Conservation (phyloP, 2,113 vertebrate genomes). For the Python bivittatus region DNA sequence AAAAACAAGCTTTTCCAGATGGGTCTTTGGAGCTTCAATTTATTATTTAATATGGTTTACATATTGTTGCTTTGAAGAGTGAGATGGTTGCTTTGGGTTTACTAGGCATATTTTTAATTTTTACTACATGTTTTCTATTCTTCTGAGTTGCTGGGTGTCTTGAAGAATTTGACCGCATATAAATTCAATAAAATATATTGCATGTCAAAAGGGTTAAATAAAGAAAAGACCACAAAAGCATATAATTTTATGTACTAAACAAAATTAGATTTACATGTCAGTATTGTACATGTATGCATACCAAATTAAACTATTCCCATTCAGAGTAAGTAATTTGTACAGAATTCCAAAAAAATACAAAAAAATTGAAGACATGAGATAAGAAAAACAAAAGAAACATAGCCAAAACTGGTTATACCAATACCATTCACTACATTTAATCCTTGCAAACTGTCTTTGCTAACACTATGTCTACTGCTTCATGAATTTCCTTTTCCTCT, state of each 20-base stretch:
- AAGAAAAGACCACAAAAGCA: background rate
- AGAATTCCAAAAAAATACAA: background rate
- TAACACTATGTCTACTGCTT: background rate
- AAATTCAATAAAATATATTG: background rate
- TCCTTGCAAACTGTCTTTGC: background rate
- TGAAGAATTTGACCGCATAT: background rate
- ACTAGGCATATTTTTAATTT: background rate
- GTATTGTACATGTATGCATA: background rate
- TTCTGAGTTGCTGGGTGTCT: background rate
- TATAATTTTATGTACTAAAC: background rate
- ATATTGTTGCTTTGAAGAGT: background rate
- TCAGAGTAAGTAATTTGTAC: background rate
- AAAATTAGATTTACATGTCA: background rate
- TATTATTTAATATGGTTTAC: background rate
- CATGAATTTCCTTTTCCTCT: background rate
- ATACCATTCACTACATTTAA: background rate
- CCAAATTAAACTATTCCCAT: background rate
- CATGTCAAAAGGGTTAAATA: background rate
- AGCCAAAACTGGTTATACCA: background rate
- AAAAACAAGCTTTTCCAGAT: background rate
- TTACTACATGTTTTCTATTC: background rate
- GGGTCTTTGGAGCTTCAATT: background rate
- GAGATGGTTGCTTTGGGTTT: background rate
- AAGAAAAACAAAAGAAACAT: background rate
- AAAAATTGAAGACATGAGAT: background rate